Evolutionary conservation across 2,888 invertebrate species (phyloP).

Genomic region (Euproctis similis): DNA sequence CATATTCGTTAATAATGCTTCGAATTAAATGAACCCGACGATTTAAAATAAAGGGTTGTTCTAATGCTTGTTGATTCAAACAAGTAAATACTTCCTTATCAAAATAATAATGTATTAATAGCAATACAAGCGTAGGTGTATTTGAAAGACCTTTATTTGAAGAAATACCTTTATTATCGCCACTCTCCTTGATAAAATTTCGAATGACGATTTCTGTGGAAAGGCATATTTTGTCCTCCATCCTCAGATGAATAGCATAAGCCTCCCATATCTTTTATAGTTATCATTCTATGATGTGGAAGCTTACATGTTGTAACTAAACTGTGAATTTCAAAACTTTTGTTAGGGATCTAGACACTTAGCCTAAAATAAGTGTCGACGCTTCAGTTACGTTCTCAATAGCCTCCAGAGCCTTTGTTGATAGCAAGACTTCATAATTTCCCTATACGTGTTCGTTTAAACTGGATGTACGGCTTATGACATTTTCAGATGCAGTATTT

Average conservation of each 20-base stretch:
- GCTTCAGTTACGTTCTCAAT: background rate
- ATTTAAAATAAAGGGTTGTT: slow-evolving; percentile 1
- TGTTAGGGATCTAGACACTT: background rate
- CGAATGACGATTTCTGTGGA: slow-evolving; percentile 3
- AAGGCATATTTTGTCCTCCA: slow-evolving; percentile 6
- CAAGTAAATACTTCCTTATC: background rate
- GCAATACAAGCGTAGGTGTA: background rate
- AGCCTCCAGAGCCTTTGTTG: background rate
- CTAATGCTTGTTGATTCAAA: background rate
- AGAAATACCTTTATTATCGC: background rate
- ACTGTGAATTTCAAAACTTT: background rate
- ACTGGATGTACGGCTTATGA: background rate
- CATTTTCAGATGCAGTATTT: background rate
- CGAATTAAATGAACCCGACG: slow-evolving; percentile 1
- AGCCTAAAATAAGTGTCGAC: slow-evolving; percentile 1
- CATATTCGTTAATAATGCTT: background rate
- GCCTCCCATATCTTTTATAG: slow-evolving; percentile 4
- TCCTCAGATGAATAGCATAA: slow-evolving; percentile 2
- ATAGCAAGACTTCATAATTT: slow-evolving; percentile 1
- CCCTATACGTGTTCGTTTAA: background rate
- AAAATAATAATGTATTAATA: slow-evolving; percentile 1
- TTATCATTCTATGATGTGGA: slow-evolving; percentile 1
- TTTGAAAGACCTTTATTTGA: no score
- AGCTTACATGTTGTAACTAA: background rate
- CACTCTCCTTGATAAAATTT: background rate